Conservation (phyloP, 2,888 invertebrate genomes). For the Standfussiana lucernea region DNA sequence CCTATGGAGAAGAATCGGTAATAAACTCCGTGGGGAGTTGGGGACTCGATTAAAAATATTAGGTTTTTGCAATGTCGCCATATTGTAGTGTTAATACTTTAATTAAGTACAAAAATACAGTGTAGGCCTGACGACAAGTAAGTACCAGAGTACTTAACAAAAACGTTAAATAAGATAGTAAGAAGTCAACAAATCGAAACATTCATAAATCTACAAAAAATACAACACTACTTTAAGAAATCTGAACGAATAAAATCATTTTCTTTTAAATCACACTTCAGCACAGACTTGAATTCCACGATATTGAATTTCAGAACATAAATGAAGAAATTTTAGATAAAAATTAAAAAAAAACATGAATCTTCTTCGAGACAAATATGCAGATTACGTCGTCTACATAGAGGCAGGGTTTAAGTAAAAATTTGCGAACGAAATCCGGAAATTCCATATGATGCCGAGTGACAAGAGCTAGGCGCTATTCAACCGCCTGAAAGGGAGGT, state of each 20-base stretch:
- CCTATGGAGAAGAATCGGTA: background rate
- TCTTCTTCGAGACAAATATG: slow-evolving; percentile 7
- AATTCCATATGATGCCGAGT: slow-evolving; percentile 22
- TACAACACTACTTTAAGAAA: background rate
- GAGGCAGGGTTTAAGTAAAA: slow-evolving; percentile 24
- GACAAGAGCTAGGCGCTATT: slow-evolving; percentile 12
- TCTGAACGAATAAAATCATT: background rate
- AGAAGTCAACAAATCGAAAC: background rate
- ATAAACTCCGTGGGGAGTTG: too few species aligned
- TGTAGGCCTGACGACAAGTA: background rate
- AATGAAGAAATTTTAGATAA: background rate
- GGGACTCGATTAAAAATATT: too few species aligned
- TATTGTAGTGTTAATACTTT: background rate
- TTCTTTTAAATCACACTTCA: background rate
- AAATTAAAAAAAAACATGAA: too few species aligned
- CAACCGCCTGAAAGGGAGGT: slow-evolving; percentile 60
- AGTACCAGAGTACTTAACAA: background rate
- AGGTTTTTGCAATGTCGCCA: background rate
- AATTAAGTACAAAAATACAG: background rate
- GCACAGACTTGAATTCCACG: slow-evolving; percentile 1
- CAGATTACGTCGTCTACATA: slow-evolving; percentile 18
- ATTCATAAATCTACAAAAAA: background rate
- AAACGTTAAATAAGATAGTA: background rate
- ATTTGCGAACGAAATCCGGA: slow-evolving; percentile 38
- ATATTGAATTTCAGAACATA: slow-evolving; percentile 18